Evolutionary conservation across 2,888 invertebrate species (phyloP).

Genomic region (Sesia bembeciformis): DNA sequence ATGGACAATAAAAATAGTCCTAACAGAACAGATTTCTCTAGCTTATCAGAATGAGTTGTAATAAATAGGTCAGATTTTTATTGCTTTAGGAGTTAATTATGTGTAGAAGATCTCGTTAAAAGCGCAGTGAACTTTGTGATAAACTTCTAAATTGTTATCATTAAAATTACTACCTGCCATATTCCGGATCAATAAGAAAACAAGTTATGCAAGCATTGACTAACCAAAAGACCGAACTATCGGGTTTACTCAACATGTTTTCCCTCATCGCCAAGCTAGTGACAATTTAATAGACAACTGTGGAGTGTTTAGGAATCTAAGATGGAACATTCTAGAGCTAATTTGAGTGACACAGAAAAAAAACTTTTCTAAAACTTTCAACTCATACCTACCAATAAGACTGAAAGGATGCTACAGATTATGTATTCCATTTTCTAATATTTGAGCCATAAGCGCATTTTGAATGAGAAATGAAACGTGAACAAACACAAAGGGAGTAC

Average conservation of each 20-base stretch:
- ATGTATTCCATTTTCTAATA: slow-evolving; percentile 43
- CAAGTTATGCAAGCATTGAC: too few species aligned
- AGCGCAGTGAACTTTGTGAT: slow-evolving; percentile 28
- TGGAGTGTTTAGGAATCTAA: background rate
- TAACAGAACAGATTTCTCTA: slow-evolving; percentile 7
- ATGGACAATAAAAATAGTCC: too few species aligned
- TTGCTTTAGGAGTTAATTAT: slow-evolving; percentile 44
- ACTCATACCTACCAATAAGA: too few species aligned
- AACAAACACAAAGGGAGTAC: slow-evolving; percentile 38
- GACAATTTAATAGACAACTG: too few species aligned
- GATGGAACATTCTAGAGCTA: background rate
- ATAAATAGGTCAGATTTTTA: slow-evolving; percentile 63
- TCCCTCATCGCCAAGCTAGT: too few species aligned
- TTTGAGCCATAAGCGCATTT: slow-evolving; percentile 44
- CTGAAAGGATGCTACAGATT: slow-evolving; percentile 21
- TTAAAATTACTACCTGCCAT: too few species aligned
- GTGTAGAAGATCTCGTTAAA: slow-evolving; percentile 35
- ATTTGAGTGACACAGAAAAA: background rate
- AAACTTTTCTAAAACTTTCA: too few species aligned
- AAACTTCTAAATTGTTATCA: slow-evolving; percentile 3
- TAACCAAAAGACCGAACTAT: too few species aligned
- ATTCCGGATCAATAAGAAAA: too few species aligned
- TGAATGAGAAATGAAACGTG: slow-evolving; percentile 51
- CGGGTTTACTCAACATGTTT: too few species aligned
- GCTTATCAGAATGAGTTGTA: slow-evolving; percentile 50